Percentiles rank a stretch among this genome's conserved stretches.
Conservation (phyloP, 2,797 vertebrate species). For the Chrosomus eos region DNA sequence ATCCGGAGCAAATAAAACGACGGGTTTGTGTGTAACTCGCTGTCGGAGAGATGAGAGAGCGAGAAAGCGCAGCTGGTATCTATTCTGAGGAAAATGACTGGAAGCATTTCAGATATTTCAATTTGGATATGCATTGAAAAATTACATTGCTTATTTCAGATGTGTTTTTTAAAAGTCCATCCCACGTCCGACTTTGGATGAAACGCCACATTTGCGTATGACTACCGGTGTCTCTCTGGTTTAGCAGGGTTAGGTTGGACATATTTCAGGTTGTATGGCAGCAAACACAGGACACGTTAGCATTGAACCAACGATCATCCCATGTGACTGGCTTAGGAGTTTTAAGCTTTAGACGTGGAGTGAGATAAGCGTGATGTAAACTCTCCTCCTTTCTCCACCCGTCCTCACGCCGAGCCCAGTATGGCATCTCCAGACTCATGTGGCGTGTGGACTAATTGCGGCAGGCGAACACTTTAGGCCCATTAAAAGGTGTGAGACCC, state of each 20-base stretch:
- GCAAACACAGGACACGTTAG: not conserved
- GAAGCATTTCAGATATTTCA: too few relatives aligned
- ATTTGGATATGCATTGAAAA: too few relatives aligned
- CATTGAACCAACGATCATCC: not conserved
- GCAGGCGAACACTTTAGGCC: conserved; percentile 71
- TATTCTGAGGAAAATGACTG: too few relatives aligned
- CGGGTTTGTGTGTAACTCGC: too few relatives aligned
- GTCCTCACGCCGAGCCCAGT: conserved; percentile 47
- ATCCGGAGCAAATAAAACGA: too few relatives aligned
- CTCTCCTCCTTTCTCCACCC: conserved; percentile 42
- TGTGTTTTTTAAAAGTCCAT: too few relatives aligned
- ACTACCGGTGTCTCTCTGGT: not conserved
- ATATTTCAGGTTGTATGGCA: not conserved
- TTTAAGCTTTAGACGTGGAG: conserved; percentile 10
- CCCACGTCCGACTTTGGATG: not conserved
- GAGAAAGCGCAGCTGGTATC: too few relatives aligned
- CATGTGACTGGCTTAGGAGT: conserved; percentile 34
- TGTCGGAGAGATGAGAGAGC: too few relatives aligned
- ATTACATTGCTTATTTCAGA: too few relatives aligned
- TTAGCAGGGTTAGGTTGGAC: not conserved
- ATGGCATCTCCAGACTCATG: conserved; percentile 52
- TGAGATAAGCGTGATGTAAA: conserved; percentile 39
- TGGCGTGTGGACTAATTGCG: conserved; percentile 65
- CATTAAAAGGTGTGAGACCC: conserved; percentile 78
- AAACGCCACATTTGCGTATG: not conserved